A percentile compares a stretch with the other conserved stretches of the same genome.
Evolutionary conservation across 1,140 invertebrate genomes (phyloP).

Genomic region (Listronotus oregonensis): DNA sequence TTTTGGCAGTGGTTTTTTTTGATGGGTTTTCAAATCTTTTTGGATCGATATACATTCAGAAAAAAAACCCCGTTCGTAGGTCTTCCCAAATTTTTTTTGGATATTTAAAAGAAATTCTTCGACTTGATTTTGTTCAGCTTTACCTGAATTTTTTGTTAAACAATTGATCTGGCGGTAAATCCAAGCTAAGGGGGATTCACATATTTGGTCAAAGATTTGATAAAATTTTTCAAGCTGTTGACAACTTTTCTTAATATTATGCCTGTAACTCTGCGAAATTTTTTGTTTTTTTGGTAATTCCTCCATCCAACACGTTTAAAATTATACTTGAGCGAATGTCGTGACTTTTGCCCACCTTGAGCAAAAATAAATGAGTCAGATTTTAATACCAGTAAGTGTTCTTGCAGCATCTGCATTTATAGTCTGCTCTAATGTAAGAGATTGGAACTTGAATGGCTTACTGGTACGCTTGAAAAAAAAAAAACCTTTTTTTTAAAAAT

Average conservation of each 20-base stretch:
- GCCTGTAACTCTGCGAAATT: constrained; percentile 30
- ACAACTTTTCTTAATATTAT: constrained; percentile 33
- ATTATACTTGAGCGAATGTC: constrained; percentile 32
- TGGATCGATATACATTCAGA: constrained; percentile 13
- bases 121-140: constrained; percentile 37
- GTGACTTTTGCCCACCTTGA: constrained; percentile 31
- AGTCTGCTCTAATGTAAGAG: constrained; percentile 19
- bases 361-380: constrained; percentile 40
- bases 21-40: constrained; percentile 24
- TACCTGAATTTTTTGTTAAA: constrained; percentile 41
- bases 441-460: constrained; percentile 42
- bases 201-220: constrained; percentile 28
- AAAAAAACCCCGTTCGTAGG: constrained; percentile 24
- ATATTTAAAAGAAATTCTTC: constrained; percentile 40
- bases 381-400: constrained; percentile 43
- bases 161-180: constrained; percentile 19
- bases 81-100: constrained; percentile 29
- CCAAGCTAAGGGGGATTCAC: constrained; percentile 35
- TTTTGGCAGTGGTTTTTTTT: constrained; percentile 22
- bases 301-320: constrained; percentile 16
- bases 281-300: constrained; percentile 24
- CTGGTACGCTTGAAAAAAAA: constrained; percentile 41
- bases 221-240: constrained; percentile 18
- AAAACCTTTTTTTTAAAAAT: constrained; percentile 30
- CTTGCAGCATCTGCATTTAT: constrained; percentile 46